Percentiles rank a stretch among this genome's conserved stretches.
Conservation (phyloP, 1,140 invertebrate genomes). For the Drosophila varians region DNA sequence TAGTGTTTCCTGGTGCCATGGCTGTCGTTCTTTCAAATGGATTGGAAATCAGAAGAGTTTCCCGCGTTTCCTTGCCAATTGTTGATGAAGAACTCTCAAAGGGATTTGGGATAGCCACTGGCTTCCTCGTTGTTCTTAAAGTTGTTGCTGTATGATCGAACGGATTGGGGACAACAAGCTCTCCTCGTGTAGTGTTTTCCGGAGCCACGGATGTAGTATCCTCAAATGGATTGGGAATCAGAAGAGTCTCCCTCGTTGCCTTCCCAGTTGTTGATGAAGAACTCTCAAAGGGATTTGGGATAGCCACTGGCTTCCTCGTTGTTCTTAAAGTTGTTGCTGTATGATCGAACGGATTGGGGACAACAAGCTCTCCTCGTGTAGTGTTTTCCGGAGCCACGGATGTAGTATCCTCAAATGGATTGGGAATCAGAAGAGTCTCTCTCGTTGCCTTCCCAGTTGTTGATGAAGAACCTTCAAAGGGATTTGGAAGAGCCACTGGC, state of each 20-base stretch:
- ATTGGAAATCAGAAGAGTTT: no score
- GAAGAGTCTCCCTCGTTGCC: not conserved
- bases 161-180: not conserved
- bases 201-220: not conserved
- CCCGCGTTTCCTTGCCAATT: no score
- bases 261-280: not conserved
- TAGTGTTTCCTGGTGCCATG: no score
- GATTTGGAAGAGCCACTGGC: not conserved
- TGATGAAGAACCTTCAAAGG: not conserved
- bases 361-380: not conserved
- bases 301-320: not conserved
- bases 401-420: not conserved
- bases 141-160: not conserved
- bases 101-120: not conserved
- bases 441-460: not conserved
- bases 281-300: not conserved
- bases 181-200: not conserved
- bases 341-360: not conserved
- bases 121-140: not conserved
- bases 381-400: not conserved
- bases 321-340: not conserved
- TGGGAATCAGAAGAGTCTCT: not conserved
- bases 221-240: not conserved
- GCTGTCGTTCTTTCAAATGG: no score
- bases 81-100: no score